Evolutionary conservation across 2,797 vertebrate species (phyloP), one percentile per base, ranked within the genome.

Genomic region (Phoeniculus purpureus): DNA sequence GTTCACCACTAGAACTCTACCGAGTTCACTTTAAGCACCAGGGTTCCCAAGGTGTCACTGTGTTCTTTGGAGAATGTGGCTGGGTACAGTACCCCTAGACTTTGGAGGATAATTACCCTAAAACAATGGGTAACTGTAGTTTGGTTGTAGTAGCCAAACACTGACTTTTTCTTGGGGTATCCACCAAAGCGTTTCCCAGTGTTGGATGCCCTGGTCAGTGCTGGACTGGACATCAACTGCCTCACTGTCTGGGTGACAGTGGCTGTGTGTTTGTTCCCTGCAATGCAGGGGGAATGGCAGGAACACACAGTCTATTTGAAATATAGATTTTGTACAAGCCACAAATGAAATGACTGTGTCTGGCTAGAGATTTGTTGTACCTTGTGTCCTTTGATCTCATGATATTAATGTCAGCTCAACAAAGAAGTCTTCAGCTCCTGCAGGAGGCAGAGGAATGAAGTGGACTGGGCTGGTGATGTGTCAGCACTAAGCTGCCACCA

Each of bases 261-360:
- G 7, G n/a, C 22, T n/a, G n/a, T 59, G 27, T 5, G 23, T 40
- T 40, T 68, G 48, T 22, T 76, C 56, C 21, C 48, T 43, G 34
- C 65, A 71, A 12, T 31, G 26, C 20, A 43, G 48, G 0, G 15
- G 66, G 43, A 12, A 55, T 40, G 31, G 47, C 43, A 72, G 26
- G 9, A 50, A 14, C 71, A 67, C 5, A 10, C 60, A 70, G 43
- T 20, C 43, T 56, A 0, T 80, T 61, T 54, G 54, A 71, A 40
- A 60, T 3, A 29, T 17, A 54, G 55, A 8, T 56, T 51, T 32
- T 73, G 45, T 59, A 19, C 2, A 5, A 82, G 37, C 34, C 14
- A 3, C 0, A 0, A 45, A 26, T 1, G 0, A 58, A 78, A 66
- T 13, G 19, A 10, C 45, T 70, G 67, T 0, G 0, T 11, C 59